phyloP scores from a whole-genome alignment of 2,888 invertebrate species.

The Coleophora deauratella region DNA sequence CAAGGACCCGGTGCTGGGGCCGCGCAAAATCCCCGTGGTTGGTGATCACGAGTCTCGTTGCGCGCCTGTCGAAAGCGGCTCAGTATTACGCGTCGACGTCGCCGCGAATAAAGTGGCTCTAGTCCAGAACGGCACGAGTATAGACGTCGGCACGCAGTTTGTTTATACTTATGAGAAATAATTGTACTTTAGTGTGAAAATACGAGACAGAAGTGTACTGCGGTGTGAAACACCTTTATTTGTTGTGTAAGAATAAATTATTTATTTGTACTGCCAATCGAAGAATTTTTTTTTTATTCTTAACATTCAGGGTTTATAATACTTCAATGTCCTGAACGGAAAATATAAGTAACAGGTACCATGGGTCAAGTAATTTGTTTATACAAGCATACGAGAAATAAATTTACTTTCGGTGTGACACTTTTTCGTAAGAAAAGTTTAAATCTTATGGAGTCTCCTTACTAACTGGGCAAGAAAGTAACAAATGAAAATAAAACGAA shows the following conservation, averaged over 20 bases:
- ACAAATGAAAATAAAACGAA: neutral
- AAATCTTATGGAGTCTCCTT: too few species aligned
- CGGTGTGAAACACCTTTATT: conserved; percentile 2
- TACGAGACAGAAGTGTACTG: conserved; percentile 41
- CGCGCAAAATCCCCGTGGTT: conserved; percentile 82
- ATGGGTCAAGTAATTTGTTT: too few species aligned
- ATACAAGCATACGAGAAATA: too few species aligned
- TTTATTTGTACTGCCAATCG: conserved; percentile 19
- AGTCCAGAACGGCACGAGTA: conserved; percentile 47
- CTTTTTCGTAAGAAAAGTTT: too few species aligned
- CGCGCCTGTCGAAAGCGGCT: conserved; percentile 55
- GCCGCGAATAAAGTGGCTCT: conserved; percentile 55
- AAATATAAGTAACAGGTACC: too few species aligned
- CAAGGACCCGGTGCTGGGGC: conserved; percentile 83
- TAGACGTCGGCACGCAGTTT: conserved; percentile 69
- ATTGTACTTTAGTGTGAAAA: conserved; percentile 57
- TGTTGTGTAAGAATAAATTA: conserved; percentile 24
- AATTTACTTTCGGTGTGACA: too few species aligned
- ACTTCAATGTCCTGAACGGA: too few species aligned
- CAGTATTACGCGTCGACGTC: conserved; percentile 68
- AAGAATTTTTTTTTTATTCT: too few species aligned
- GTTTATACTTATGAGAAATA: conserved; percentile 66
- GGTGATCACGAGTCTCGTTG: conserved; percentile 79
- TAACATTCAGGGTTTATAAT: too few species aligned
- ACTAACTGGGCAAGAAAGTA: too few species aligned